Base-by-base conservation (phyloP, 2,113 vertebrate species). In the Elgaria multicarinata region DNA sequence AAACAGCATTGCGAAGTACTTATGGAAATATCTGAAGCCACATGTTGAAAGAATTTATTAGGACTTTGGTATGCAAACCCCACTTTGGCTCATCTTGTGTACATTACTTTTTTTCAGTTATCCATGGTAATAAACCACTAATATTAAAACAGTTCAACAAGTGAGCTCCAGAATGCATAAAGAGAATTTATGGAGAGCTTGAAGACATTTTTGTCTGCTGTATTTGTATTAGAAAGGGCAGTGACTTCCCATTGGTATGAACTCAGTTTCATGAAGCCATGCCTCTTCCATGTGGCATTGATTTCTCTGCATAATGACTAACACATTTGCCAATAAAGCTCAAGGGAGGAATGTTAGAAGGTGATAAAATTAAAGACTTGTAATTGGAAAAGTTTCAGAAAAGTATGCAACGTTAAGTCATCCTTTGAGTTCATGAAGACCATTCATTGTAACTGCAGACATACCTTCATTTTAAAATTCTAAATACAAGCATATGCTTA, bases 291-390 rank as follows among this genome's bases (percentile, higher is more conserved):
- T 93, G 90, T 96, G 94, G 92, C 91, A 95, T 88, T 86, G 83
- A 83, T 97, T 96, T 94, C 64, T 66, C 55, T 85, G 92, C 90
- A 81, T 97, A 97, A 97, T 97, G 95, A 96, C 94, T 90, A 94
- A 93, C 95, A 95, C 74, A 88, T 95, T 96, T 92, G 91, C 86
- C 91, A 96, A 95, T 96, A 93, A 96, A 96, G 93, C 85, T 7
- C 77, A 93, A 91, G 93, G 94, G 95, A 97, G 94, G 84, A 93
- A 94, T 93, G 90, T 91, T 84, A 94, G 28, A 64, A 44, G 67
- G 92, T 94, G 90, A 93, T 94, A 92, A 81, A 95, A 95, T 91
- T 42, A 92, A 95, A 95, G 89, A 58, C 91, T 91, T 93, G 85
- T 90, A 85, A 94, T 82, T 87, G 44, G 90, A 88, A 95, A 96